Base-by-base conservation (phyloP, 2,888 invertebrate species). In the Ptychoptera albimana region DNA sequence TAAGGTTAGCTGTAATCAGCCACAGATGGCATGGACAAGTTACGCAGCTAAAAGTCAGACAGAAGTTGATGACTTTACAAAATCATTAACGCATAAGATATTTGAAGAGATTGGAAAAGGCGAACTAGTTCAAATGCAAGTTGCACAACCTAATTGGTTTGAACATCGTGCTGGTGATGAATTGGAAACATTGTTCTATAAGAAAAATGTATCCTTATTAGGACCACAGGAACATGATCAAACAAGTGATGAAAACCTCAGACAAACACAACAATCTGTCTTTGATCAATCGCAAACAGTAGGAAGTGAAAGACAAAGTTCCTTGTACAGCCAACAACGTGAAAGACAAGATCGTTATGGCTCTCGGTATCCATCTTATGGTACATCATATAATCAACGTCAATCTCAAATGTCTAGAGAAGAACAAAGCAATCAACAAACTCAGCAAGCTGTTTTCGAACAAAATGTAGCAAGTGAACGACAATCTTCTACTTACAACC, bases 121-220 rank as follows among this genome's bases (percentile, higher is more conserved):
- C 5, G 47, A 52, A 7, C 36, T 59, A 1, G 53, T 43, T 31
- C 60, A 64, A 12, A 52, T 40, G 11, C 52, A 57, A 16, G 56
- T 64, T 12, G 51, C 53, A 1, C 56, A 62, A 45, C 59, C 63
- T 0, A 57, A 58, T 37, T 65, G 58, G 48, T 65, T 65, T 44
- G 65, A 65, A 44, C 51, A 54, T 23, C 58, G 59, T 40, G 60
- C 63, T 0, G 57, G 57, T 0, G 52, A 57, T 9, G 46, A 53
- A 5, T 48, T 65, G 30, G 55, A 62, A 36, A 50, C 52, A 42
- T 46, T 54, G 23, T 23, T 23, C 7, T 23, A 23, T 23, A 23
- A 23, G 23, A 23, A 23, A 23, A 23, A 23, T 23, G 23, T 23
- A 23, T 23, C 23, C 3, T 23, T 23, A 23, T 23, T 23, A 23